Percentiles rank a stretch among this genome's conserved stretches.
Evolutionary conservation across 1,140 invertebrate species (phyloP).

Genomic region (Euwallacea similis): DNA sequence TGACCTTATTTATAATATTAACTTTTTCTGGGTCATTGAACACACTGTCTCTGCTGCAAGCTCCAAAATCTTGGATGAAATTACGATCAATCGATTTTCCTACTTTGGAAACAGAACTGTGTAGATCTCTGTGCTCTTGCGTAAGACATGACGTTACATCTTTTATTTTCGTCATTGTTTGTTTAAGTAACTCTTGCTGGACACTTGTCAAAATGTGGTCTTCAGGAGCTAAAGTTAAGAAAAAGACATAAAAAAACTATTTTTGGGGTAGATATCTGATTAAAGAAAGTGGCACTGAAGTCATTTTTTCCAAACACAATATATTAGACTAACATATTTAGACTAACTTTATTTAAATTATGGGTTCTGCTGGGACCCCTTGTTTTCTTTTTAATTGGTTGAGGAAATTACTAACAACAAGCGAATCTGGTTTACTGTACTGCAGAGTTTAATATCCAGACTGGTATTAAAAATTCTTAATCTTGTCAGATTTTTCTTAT

Average conservation of each 20-base stretch:
- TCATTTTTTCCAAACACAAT: too few species aligned
- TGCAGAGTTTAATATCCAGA: too few species aligned
- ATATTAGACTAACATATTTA: too few species aligned
- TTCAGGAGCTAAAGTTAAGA: conserved; percentile 58
- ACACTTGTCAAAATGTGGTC: conserved; percentile 65
- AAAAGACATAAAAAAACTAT: too few species aligned
- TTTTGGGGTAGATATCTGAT: too few species aligned
- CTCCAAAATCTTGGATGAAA: conserved; percentile 89
- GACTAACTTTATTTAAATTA: too few species aligned
- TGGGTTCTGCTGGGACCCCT: too few species aligned
- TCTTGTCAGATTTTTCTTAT: too few species aligned
- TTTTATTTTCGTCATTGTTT: conserved; percentile 71
- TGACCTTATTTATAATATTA: conserved; percentile 88
- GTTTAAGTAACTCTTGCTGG: conserved; percentile 69
- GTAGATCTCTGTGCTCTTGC: conserved; percentile 75
- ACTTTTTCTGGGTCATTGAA: conserved; percentile 79
- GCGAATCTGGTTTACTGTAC: background rate
- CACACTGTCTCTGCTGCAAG: conserved; percentile 83
- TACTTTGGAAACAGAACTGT: conserved; percentile 93
- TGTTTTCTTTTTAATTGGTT: background rate
- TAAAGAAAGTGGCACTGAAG: too few species aligned
- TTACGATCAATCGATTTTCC: conserved; percentile 96
- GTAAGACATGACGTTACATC: conserved; percentile 76
- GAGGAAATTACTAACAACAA: background rate
- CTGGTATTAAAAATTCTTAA: too few species aligned